A percentile compares a stretch with the other conserved stretches of the same genome.
These are phyloP conservation scores for Ryuthela nishihirai DNA, from an alignment of 2,888 invertebrate genomes.

Conservation along the genomic window DNA sequence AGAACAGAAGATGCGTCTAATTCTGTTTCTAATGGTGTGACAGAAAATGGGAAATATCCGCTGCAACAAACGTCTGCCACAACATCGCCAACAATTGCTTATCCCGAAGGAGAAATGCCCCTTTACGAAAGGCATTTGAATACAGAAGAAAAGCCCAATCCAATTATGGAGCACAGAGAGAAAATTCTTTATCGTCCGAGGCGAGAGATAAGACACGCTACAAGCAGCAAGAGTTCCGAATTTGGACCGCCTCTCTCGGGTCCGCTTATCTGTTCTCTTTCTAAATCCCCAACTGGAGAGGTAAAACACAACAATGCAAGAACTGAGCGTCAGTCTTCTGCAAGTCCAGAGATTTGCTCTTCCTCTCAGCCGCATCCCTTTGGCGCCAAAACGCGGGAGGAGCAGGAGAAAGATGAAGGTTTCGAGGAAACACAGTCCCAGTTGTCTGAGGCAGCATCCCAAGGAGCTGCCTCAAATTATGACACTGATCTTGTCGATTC, in stretches of 20 bases:
- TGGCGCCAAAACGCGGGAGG: conserved; percentile 45
- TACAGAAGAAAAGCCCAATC: conserved; percentile 19
- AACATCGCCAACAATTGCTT: too few relatives aligned
- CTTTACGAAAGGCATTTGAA: neutral
- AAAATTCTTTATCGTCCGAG: conserved; percentile 11
- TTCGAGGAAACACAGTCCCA: conserved; percentile 86
- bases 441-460: conserved; percentile 52
- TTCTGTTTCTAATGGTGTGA: too few relatives aligned
- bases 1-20: too few relatives aligned
- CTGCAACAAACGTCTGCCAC: too few relatives aligned
- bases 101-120: neutral
- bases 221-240: neutral
- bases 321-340: conserved; percentile 11
- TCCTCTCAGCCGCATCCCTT: conserved; percentile 1
- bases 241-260: neutral
- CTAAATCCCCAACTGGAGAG: conserved; percentile 15
- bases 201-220: conserved; percentile 11
- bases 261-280: conserved; percentile 11
- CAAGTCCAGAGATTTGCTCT: conserved; percentile 5
- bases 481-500: conserved; percentile 40
- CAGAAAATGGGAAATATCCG: too few relatives aligned
- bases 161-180: conserved; percentile 17
- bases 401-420: conserved; percentile 81
- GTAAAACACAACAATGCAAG: conserved; percentile 20
- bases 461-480: conserved; percentile 34